Conservation (phyloP, 2,797 vertebrate genomes). For the Loriculus beryllinus region DNA sequence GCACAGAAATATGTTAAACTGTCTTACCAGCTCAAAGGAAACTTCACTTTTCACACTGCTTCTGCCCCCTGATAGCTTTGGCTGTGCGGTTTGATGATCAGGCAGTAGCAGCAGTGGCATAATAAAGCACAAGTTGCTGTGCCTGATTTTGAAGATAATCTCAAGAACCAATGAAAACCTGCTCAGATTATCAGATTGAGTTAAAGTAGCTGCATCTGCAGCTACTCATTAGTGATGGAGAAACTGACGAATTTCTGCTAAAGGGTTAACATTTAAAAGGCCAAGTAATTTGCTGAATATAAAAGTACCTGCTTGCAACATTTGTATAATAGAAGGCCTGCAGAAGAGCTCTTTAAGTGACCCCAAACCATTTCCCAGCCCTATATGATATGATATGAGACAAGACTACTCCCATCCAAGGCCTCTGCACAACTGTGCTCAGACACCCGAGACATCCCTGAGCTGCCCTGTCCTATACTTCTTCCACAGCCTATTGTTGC, state of each 20-base stretch:
- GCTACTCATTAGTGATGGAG: conserved; percentile 16
- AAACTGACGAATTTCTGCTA: conserved; percentile 3
- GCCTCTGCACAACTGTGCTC: not conserved
- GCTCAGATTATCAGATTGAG: conserved; percentile 48
- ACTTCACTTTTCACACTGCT: not conserved
- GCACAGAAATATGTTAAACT: not conserved
- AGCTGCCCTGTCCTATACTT: not conserved
- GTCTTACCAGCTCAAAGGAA: conserved; percentile 47
- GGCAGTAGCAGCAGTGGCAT: not conserved
- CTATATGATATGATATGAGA: not conserved
- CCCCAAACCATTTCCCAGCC: not conserved
- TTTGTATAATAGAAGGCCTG: not conserved
- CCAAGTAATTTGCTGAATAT: not conserved
- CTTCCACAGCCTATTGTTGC: not conserved
- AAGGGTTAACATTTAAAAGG: conserved; percentile 9
- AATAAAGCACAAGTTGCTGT: conserved; percentile 33
- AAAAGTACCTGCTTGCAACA: not conserved
- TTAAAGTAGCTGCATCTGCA: conserved; percentile 39
- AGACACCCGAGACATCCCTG: not conserved
- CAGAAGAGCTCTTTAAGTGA: not conserved
- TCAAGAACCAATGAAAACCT: conserved; percentile 55
- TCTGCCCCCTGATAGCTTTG: not conserved
- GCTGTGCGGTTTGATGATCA: conserved; percentile 32
- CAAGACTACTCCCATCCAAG: not conserved
- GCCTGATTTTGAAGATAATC: conserved; percentile 49